Base-by-base conservation (phyloP, 2,113 vertebrate species). In the Brienomyrus longianalis region DNA sequence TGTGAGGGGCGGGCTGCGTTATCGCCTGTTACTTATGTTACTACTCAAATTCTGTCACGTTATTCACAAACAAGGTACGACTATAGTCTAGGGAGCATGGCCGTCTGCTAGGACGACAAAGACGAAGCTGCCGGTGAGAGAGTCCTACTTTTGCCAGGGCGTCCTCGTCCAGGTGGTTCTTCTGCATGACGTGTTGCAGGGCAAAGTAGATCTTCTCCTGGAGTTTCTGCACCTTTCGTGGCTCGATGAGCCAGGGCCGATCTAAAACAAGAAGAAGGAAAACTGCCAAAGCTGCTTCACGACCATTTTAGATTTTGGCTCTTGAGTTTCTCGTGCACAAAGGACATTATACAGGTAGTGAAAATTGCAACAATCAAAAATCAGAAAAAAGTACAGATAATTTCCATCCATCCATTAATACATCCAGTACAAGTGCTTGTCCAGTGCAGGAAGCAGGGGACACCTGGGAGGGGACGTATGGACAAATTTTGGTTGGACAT, bases 161-260 rank as follows among this genome's bases (percentile, higher is more conserved):
- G 83, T 99, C 98, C 92, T 99, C 98, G 0, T 99, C 98, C 90
- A 99, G 97, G 94, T 99, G 98, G 95, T 99, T 99, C 96, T 99
- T 99, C 96, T 99, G 98, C 97, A 99, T 99, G 93, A 99, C 98
- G 90, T 99, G 98, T 93, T 99, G 98, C 95, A 99, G 97, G 95
- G 98, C 97, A 97, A 99, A 99, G 96, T 99, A 99, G 94, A 99
- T 99, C 94, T 99, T 99, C 95, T 99, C 98, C 95, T 99, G 98
- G 93, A 99, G 98, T 93, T 99, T 99, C 94, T 99, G 98, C 80
- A 99, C 98, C 90, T 99, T 99, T 85, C 98, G 96, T 80, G 98
- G 98, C 93, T 99, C 98, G 96, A 99, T 97, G 92, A 99, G 95
- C 98, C 98, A 99, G n/a, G 98, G 98, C 91, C 98, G 97, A 93